phyloP scores from a whole-genome alignment of 1,140 invertebrate genomes.

The Parapsyche elsis region DNA sequence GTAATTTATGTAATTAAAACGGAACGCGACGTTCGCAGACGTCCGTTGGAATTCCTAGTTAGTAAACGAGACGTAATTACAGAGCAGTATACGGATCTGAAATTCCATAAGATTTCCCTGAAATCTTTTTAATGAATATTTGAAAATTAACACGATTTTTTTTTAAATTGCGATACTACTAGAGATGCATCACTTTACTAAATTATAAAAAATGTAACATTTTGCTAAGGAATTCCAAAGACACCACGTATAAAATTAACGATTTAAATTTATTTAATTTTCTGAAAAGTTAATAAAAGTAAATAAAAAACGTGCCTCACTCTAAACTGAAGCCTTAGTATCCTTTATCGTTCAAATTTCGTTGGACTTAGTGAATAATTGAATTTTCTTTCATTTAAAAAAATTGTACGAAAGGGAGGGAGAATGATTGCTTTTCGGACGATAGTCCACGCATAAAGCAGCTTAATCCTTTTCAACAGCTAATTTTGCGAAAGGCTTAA shows the following conservation, averaged over 20 bases:
- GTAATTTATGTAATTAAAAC: constrained; percentile 29
- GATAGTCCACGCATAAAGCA: constrained; percentile 44
- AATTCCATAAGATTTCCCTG: neutral
- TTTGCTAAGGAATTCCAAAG: too few species aligned
- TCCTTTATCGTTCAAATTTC: constrained; percentile 4
- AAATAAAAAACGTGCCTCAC: too few species aligned
- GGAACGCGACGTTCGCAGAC: neutral
- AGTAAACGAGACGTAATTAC: neutral
- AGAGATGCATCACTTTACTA: too few species aligned
- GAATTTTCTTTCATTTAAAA: constrained; percentile 26
- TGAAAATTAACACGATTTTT: constrained; percentile 5
- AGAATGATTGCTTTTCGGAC: neutral
- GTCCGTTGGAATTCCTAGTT: neutral
- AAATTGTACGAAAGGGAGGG: neutral
- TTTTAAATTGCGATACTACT: neutral
- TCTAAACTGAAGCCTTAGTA: too few species aligned
- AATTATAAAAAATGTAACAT: too few species aligned
- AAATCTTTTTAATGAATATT: neutral
- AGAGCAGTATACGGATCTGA: neutral
- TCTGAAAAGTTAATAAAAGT: too few species aligned
- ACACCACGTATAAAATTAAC: too few species aligned
- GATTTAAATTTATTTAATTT: too few species aligned
- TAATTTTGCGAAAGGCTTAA: constrained; percentile 46
- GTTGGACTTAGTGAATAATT: constrained; percentile 13
- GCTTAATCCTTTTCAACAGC: constrained; percentile 46